Evolutionary conservation across 2,113 vertebrate genomes (phyloP).

Genomic region (Channa maculata): DNA sequence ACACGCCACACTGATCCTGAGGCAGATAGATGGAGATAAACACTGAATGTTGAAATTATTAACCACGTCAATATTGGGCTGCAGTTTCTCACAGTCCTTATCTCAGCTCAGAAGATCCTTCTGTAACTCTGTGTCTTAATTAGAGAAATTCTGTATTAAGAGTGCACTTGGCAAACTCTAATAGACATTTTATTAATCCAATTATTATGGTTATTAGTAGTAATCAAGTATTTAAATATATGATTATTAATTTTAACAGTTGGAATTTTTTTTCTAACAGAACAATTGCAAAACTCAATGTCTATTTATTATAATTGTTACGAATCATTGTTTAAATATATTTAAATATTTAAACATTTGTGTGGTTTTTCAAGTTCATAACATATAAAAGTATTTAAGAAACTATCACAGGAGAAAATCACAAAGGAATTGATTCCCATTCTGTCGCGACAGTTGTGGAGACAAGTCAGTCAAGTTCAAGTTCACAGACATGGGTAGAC

Average conservation of each 20-base stretch:
- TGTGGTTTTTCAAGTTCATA: neutral
- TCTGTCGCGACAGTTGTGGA: constrained; percentile 46
- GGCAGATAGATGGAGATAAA: constrained; percentile 26
- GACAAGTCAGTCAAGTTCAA: constrained; percentile 84
- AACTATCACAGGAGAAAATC: constrained; percentile 7
- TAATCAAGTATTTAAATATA: too few relatives aligned
- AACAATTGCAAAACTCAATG: too few relatives aligned
- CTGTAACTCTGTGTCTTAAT: neutral
- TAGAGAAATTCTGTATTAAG: too few relatives aligned
- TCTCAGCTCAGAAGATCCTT: neutral
- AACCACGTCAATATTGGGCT: neutral
- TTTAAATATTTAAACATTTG: too few relatives aligned
- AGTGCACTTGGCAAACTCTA: too few relatives aligned
- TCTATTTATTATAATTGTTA: too few relatives aligned
- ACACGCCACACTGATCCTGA: constrained; percentile 11
- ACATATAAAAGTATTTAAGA: neutral
- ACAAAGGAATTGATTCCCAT: constrained; percentile 50
- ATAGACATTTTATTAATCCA: too few relatives aligned
- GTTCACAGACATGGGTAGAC: constrained; percentile 73
- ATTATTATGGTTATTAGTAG: too few relatives aligned
- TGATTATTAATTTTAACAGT: too few relatives aligned
- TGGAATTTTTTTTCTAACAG: too few relatives aligned
- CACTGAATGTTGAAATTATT: constrained; percentile 3
- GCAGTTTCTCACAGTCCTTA: constrained; percentile 16
- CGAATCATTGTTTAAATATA: too few relatives aligned